Base-by-base conservation (phyloP, 2,113 vertebrate genomes). In the Trichomycterus rosablanca region DNA sequence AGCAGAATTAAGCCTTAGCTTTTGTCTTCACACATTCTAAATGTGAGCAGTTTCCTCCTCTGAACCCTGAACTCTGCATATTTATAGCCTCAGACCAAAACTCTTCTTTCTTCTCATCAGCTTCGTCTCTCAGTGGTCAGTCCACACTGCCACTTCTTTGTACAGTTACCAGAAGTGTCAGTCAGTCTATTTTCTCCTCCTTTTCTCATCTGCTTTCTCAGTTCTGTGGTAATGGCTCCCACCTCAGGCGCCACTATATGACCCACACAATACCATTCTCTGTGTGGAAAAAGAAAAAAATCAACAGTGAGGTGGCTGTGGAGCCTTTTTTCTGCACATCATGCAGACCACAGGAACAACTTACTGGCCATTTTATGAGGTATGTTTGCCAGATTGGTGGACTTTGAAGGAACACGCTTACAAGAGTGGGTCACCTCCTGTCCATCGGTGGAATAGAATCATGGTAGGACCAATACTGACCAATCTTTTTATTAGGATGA, bases 241-340 rank as follows among this genome's bases (percentile, higher is more conserved):
- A 64, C 70, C 49, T 71, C 78, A 63, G 69, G 72, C 56, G 64
- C 72, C 61, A 55, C 42, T 34, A 28, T 49, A 1, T 0, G 46
- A 63, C 67, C 74, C 66, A 75, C 73, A 78, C 58, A 48, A 55
- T 43, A 42, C 57, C 50, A 60, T 23, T 35, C 56, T 66, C 10
- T 66, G 56, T 66, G 66, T 87, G 73, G 68, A 75, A 22, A 22
- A 58, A 30, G 48, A 66, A 22, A 66, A 22, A 44, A 42, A 32
- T 20, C 3, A 65, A 5, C 35, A 58, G 59, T 54, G 32, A 30
- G 50, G 51, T 32, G 44, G 32, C 44, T 14, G 16, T 24, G 15
- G 45, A 37, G 50, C 61, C 19, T 44, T 18, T 52, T 16, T 24
- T 43, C 34, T 35, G 34, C 14, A 8, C 34, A 12, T 35, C 34